Base-by-base conservation (phyloP, 2,888 invertebrate species). In the Dilophus febrilis region DNA sequence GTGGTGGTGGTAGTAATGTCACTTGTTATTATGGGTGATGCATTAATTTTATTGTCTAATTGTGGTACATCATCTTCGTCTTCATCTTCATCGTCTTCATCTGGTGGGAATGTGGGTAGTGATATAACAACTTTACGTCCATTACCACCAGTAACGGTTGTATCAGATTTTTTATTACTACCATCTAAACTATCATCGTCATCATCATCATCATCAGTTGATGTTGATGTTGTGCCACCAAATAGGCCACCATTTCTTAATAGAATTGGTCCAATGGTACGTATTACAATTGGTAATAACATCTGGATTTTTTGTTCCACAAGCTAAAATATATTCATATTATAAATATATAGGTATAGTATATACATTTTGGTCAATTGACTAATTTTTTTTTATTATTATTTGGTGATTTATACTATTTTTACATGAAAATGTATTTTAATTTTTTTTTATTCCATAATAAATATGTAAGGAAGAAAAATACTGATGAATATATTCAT, bases 221-320 rank as follows among this genome's bases (percentile, higher is more conserved):
- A 58, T 30, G 57, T 50, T 41, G 56, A 41, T 33, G 45, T 22
- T 37, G 55, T 61, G 40, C 66, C 68, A 43, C 77, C 64, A 4
- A 33, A 65, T 41, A 66, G 68, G 43, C 77, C 65, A 54, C 73
- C 70, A 44, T 69, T 68, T 46, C 72, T 68, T 47, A 82, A 68
- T 49, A 86, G 65, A 44, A 76, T 68, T 31, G 85, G 77, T 36
- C 85, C 85, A 55, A 86, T 71, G 45, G 77, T 70, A 54, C 79
- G 74, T 62, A 86, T 72, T 53, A 85, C 64, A 59, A 72, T 68
- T 58, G 75, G 70, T 47, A 76, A 74, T 56, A 82, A 70, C 63
- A 72, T 70, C 68, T 80, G 80, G 61, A 83, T 75, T 60, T 77
- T 78, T 62, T 74, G 70, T 68, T 81, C 80, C 66, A 82, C 67